A percentile compares a stretch with the other conserved stretches of the same genome.
Conservation (phyloP, 2,797 vertebrate genomes). For the Apodemus agrarius region DNA sequence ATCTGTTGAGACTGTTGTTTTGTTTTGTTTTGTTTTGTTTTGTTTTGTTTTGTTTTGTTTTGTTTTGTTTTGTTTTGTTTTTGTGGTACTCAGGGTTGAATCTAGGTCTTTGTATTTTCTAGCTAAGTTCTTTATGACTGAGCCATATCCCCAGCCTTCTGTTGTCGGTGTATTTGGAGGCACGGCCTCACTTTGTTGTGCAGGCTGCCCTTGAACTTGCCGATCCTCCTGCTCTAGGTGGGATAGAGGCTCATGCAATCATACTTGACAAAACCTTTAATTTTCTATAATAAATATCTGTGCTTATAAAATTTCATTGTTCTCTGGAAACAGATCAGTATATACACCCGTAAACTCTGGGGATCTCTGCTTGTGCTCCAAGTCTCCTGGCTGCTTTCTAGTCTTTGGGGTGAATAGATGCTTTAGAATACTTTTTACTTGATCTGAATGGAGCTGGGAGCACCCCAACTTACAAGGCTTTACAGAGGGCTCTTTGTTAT, state of each 20-base stretch:
- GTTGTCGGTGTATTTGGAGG: not conserved
- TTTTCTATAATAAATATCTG: not conserved
- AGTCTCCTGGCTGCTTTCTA: not conserved
- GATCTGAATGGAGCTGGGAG: not conserved
- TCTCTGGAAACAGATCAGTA: not conserved
- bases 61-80: not conserved
- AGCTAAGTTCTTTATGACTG: not conserved
- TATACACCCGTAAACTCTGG: not conserved
- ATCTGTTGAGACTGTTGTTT: not conserved
- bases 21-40: too few species aligned
- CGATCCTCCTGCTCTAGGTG: not conserved
- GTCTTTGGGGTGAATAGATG: not conserved
- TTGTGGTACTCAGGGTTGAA: not conserved
- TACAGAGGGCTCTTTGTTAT: not conserved
- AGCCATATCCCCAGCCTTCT: not conserved
- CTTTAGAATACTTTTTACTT: constrained; percentile 4
- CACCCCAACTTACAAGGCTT: not conserved
- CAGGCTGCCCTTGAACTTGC: not conserved
- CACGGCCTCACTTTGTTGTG: not conserved
- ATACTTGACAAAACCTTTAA: not conserved
- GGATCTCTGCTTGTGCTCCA: not conserved
- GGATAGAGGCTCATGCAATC: not conserved
- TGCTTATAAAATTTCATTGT: not conserved
- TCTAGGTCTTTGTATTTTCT: not conserved
- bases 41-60: too few species aligned